Conservation (phyloP, 53 echinoderm and acorn worm genomes). For the Patiria pectinifera region DNA sequence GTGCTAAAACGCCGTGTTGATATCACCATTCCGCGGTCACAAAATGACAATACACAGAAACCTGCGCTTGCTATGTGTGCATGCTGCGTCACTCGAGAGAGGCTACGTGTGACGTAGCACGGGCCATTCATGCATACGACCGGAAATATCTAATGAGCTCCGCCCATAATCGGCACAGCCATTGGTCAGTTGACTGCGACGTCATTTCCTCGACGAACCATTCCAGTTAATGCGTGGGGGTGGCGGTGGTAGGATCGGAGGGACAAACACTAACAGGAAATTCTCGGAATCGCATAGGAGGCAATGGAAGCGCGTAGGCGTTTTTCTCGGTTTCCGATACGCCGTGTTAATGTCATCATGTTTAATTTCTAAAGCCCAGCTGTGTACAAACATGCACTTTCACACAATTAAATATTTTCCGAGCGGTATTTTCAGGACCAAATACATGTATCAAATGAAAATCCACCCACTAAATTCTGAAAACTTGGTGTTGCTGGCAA, state of each 20-base stretch:
- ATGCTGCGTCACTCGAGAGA: background rate
- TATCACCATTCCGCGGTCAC: slow-evolving; percentile 20
- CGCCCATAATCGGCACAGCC: slow-evolving; percentile 37
- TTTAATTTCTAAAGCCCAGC: background rate
- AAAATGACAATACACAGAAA: slow-evolving; percentile 48
- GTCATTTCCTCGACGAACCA: slow-evolving; percentile 55
- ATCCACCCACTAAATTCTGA: background rate
- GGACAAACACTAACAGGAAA: slow-evolving; percentile 1
- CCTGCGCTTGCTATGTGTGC: background rate
- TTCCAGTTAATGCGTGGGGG: slow-evolving; percentile 47
- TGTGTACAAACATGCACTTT: background rate
- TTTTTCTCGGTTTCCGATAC: background rate
- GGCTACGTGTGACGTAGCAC: slow-evolving; percentile 20
- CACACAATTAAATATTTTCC: background rate
- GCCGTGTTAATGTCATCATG: background rate
- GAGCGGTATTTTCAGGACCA: background rate
- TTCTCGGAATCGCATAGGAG: slow-evolving; percentile 37
- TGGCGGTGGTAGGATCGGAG: slow-evolving; percentile 35
- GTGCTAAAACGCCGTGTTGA: slow-evolving; percentile 36
- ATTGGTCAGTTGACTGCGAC: slow-evolving; percentile 30
- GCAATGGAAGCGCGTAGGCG: slow-evolving; percentile 28
- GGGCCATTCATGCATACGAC: slow-evolving; percentile 46
- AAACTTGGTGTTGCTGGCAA: background rate
- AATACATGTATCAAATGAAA: background rate
- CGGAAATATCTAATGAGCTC: slow-evolving; percentile 43